These are phyloP conservation scores for Tromatobia lineatoria DNA, from an alignment of 2,888 invertebrate species.

Conservation along the genomic window DNA sequence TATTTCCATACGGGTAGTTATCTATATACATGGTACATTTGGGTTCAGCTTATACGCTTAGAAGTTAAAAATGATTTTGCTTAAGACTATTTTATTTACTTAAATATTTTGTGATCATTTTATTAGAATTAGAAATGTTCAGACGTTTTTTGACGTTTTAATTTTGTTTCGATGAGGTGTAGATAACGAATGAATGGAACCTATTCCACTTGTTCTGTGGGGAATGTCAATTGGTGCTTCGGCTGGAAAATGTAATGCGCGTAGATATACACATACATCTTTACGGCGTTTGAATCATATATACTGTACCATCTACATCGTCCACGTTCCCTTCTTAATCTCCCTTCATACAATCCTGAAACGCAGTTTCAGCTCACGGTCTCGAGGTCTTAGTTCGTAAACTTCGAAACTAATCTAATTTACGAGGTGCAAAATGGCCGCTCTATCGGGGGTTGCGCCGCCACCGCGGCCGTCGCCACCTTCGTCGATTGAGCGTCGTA, in stretches of 20 bases:
- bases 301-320: conserved; percentile 76
- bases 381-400: conserved; percentile 73
- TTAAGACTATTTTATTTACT: too few species aligned
- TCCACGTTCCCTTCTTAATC: conserved; percentile 78
- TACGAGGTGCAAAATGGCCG: conserved; percentile 81
- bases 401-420: conserved; percentile 83
- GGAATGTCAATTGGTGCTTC: conserved; percentile 4
- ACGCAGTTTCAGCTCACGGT: conserved; percentile 58
- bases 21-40: too few species aligned
- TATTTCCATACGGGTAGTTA: too few species aligned
- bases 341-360: conserved; percentile 74
- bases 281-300: conserved; percentile 7
- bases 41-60: too few species aligned
- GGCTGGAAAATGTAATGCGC: not conserved
- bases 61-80: too few species aligned
- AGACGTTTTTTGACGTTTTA: not conserved
- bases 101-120: too few species aligned
- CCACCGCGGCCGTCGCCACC: conserved; percentile 37
- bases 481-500: conserved; percentile 34
- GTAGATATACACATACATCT: not conserved
- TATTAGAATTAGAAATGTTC: too few species aligned
- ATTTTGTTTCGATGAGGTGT: not conserved
- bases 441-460: conserved; percentile 32
- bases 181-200: not conserved
- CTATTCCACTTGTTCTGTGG: not conserved